Base-by-base conservation (phyloP, 1,140 invertebrate genomes). In the Aricia agestis region DNA sequence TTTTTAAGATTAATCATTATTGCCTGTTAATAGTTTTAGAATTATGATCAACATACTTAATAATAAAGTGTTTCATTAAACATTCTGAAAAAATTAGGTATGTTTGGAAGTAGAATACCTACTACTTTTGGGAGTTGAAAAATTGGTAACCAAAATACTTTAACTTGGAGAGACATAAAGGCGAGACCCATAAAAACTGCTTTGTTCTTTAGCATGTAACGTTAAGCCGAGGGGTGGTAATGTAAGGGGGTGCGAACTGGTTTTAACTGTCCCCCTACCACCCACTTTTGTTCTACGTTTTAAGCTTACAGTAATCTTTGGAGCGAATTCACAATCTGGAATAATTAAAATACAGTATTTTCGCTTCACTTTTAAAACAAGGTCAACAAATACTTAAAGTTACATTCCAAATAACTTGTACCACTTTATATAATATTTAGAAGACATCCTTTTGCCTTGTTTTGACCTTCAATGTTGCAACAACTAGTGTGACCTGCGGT, bases 381-480 rank as follows among this genome's bases (percentile, higher is more conserved):
- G 45, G 45, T 15, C 45, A 15, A 15, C 45, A 52, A 52, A 52
- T 15, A 52, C 45, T 52, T 52, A 36, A 36, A 36, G 36, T 36
- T 7, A 36, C 36, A 36, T 36, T 36, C 36, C 36, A 36, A 36
- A 36, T 36, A 52, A 52, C 11, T 52, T 52, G 45, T 15, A 52
- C 45, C 9, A 52, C 3, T 52, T 13, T 52, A 52, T 42, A 2
- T 42, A 42, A 2, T 42, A 42, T 15, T 63, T 19, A 11, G 59
- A 18, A 25, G 19, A 63, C 59, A 63, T 63, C 59, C 59, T 63
- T 63, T 19, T 18, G 17, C 59, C 19, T 63, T 25, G 59, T 6
- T 52, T 19, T 74, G 74, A 80, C 82, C 82, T 83, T 83, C 77
- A 70, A 72, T 76, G 73, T 76, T 78, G 78, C 78, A 74, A 81